A percentile compares a stretch with the other conserved stretches of the same genome.
Evolutionary conservation across 1,140 invertebrate genomes (phyloP).

Genomic region (Bemisia tabaci): DNA sequence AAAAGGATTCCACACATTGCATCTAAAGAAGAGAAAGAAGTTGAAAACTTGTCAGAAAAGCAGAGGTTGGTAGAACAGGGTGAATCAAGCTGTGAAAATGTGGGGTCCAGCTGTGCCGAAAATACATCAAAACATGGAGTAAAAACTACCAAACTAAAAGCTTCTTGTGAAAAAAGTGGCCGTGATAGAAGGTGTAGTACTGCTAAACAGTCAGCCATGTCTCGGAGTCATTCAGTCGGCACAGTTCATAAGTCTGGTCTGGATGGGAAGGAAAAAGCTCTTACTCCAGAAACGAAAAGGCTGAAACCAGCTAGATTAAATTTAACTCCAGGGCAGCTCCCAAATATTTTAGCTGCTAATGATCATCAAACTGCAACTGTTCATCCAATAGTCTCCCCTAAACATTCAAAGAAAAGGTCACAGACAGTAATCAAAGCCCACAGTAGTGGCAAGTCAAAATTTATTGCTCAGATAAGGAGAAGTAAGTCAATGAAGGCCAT

Average conservation of each 20-base stretch:
- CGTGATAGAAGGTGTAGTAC: constrained; percentile 9
- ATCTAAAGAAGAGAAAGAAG: constrained; percentile 30
- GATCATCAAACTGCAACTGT: too few species aligned
- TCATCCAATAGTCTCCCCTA: too few species aligned
- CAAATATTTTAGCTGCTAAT: neutral
- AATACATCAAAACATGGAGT: constrained; percentile 25
- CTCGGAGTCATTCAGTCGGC: constrained; percentile 21
- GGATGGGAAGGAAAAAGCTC: neutral
- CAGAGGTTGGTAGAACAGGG: constrained; percentile 17
- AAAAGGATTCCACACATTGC: constrained; percentile 17
- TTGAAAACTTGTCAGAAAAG: constrained; percentile 27
- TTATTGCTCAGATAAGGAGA: constrained; percentile 23
- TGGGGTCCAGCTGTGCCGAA: constrained; percentile 15
- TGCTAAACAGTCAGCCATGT: constrained; percentile 15
- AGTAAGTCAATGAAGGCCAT: constrained; percentile 32
- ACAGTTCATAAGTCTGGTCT: constrained; percentile 15
- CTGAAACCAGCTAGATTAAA: neutral
- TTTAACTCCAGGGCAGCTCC: neutral
- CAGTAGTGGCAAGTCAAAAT: constrained; percentile 2
- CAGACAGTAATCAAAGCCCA: too few species aligned
- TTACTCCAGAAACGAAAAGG: neutral
- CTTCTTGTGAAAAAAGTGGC: constrained; percentile 32
- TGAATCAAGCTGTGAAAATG: constrained; percentile 6
- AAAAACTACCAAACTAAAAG: constrained; percentile 34
- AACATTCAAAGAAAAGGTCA: too few species aligned